Base-by-base conservation (phyloP, 2,888 invertebrate species). In the Coelinius sp. region DNA sequence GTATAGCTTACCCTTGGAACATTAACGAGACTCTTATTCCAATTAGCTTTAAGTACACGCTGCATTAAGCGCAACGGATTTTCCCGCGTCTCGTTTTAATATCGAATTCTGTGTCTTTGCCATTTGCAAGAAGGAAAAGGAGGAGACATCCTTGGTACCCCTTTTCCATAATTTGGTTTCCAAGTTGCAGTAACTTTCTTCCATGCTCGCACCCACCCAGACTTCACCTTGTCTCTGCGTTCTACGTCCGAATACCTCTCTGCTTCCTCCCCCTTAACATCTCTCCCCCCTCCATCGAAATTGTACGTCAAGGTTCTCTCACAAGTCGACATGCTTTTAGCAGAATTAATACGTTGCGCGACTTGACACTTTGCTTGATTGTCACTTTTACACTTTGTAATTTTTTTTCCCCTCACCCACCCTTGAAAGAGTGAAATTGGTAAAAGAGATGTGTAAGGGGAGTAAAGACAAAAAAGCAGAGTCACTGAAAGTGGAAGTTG, bases 21-120 rank as follows among this genome's bases (percentile, higher is more conserved):
- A 82, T 83, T 83, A 83, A 83, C 82, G 81, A 80, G 81, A 80
- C 80, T 80, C 79, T 81, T 80, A 81, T 76, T 81, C 81, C 79
- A 82, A 82, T 83, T 83, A 83, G 80, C 79, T 76, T 77, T 78
- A 80, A 81, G 81, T 80, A 82, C 76, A 78, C 77, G 77, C 73
- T 78, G 80, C 80, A 80, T 82, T 82, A 81, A 82, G 77, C 77
- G 73, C 75, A 71, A 73, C 76, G 75, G 75, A 79, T 80, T 80
- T 75, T 73, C 73, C 64, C 73, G 70, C 75, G 62, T 73, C 74
- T 68, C 76, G 69, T 71, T 76, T 75, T 76, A 79, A 79, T 81
- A 83, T 84, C 79, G 80, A 80, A 82, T 80, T 78, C 77, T 75
- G 70, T 73, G 76, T 79, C 81, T 49, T 59, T 49, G 35, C 35